These are phyloP conservation scores for Calosoma granatense DNA, from an alignment of 1,140 invertebrate species.

Conservation along the genomic window DNA sequence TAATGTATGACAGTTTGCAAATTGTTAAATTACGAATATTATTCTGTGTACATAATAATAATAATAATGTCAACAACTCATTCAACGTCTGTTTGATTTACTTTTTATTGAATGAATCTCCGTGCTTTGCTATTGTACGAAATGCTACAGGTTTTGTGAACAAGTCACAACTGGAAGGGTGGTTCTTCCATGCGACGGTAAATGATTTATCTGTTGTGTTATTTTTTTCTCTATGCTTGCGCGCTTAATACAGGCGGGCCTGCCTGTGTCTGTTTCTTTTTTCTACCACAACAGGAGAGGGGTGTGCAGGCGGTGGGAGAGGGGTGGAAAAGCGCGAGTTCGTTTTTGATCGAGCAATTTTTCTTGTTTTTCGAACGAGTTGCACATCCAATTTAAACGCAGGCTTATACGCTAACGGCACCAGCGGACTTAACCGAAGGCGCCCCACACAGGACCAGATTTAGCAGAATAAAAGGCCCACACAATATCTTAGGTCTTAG, in stretches of 20 bases:
- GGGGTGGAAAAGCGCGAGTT: background rate
- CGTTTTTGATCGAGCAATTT: slow-evolving; percentile 5
- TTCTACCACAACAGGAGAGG: too few relatives aligned
- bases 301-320: background rate
- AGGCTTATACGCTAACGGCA: background rate
- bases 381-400: slow-evolving; percentile 4
- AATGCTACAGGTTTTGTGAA: background rate
- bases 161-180: background rate
- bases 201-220: background rate
- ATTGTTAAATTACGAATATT: too few relatives aligned
- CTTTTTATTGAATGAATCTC: too few relatives aligned
- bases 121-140: too few relatives aligned
- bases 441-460: too few relatives aligned
- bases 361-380: background rate
- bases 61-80: too few relatives aligned
- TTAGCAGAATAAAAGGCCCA: too few relatives aligned
- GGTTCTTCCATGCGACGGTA: background rate
- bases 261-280: background rate
- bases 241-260: background rate
- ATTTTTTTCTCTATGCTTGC: background rate
- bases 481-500: too few relatives aligned
- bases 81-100: too few relatives aligned
- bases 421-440: too few relatives aligned
- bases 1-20: too few relatives aligned
- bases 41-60: too few relatives aligned